Base-by-base conservation (phyloP, 2,888 invertebrate species). In the Miltochrista miniata region DNA sequence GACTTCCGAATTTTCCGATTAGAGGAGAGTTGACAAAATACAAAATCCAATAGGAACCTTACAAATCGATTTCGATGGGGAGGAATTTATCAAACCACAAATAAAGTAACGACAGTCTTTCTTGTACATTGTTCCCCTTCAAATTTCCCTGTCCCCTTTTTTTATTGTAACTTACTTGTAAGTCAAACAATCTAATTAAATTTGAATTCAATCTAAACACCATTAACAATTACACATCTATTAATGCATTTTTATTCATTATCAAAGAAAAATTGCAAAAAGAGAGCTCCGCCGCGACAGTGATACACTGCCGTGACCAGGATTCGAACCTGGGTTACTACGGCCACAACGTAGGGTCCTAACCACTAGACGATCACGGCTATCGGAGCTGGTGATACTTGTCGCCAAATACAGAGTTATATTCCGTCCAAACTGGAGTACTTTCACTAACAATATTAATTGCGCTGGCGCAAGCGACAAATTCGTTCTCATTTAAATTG, bases 271-370 rank as follows among this genome's bases (percentile, higher is more conserved):
- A 45, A 10, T 30, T 8, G n/a, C 30, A 36, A 45, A 45, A 45
- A 13, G 29, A 30, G 11, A 36, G 15, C 72, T 65, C 72, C 69
- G 46, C 72, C 70, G 65, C 37, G 67, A 69, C 72, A 68, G 71
- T 70, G 70, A 92, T 93, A 92, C 76, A 78, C 77, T 80, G 80
- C 81, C 81, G 83, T 86, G 85, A 85, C 85, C 83, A 83, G 93
- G 94, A 94, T 93, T 94, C 94, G 93, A 94, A 94, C 94, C 94
- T 93, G 94, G 94, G 94, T 94, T 94, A 93, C 93, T 93, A 93
- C 94, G 93, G 94, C 94, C 94, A 94, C 94, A 94, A 94, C 94
- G 94, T 93, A 93, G 93, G 93, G 94, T 94, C 93, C 94, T 94
- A 94, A 94, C 93, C 93, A 94, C 70, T 67, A 69, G 69, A 67